These are phyloP conservation scores for Galemys pyrenaicus DNA, from an alignment of 2,113 vertebrate species.

Conservation along the genomic window DNA sequence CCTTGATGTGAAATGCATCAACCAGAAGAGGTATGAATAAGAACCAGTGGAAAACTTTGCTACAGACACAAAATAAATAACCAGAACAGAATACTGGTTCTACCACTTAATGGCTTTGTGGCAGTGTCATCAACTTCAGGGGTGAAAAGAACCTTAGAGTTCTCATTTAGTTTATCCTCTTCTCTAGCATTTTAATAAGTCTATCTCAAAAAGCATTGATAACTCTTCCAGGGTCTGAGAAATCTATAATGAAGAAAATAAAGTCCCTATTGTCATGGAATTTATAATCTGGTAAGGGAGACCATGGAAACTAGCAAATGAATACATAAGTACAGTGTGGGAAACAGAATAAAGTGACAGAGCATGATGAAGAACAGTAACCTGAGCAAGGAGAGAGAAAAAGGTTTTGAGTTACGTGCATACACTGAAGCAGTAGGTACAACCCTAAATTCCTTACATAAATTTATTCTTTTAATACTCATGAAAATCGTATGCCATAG, in stretches of 20 bases:
- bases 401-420: background rate
- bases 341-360: background rate
- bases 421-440: background rate
- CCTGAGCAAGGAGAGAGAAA: background rate
- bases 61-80: background rate
- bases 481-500: background rate
- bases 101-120: background rate
- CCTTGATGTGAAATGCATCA: background rate
- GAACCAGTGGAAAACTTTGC: background rate
- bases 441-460: background rate
- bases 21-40: background rate
- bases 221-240: background rate
- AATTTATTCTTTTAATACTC: background rate
- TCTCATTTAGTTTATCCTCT: background rate
- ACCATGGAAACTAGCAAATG: background rate
- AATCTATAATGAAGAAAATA: background rate
- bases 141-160: background rate
- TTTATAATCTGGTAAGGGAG: background rate
- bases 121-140: background rate
- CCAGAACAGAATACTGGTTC: background rate
- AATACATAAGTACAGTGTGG: no score
- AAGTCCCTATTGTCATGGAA: background rate
- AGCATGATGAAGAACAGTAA: background rate
- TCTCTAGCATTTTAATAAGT: background rate
- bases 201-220: background rate